Evolutionary conservation across 2,888 invertebrate species (phyloP).

Genomic region (Pantelozetes paolii): DNA sequence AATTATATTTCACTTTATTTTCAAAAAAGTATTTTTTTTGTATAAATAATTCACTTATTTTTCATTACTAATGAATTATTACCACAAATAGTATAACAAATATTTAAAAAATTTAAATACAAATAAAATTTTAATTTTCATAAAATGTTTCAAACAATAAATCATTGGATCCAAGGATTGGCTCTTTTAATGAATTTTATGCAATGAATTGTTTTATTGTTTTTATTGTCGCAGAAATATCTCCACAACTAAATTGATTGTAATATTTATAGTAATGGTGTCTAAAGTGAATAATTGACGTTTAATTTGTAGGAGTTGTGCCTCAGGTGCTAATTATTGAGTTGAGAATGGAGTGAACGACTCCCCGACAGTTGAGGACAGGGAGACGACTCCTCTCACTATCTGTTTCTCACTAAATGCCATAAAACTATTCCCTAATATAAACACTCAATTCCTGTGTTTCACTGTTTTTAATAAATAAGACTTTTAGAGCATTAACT

Average conservation of each 20-base stretch:
- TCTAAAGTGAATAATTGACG: not conserved
- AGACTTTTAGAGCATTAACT: conserved; percentile 1
- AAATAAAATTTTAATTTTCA: not conserved
- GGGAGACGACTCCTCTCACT: not conserved
- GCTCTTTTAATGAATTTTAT: not conserved
- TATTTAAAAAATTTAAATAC: not conserved
- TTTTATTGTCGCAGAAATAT: not conserved
- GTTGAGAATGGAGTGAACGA: not conserved
- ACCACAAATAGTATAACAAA: not conserved
- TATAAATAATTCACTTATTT: too few species aligned
- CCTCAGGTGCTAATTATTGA: conserved; percentile 15
- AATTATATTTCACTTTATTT: not conserved
- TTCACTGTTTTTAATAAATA: conserved; percentile 4
- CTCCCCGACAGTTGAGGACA: not conserved
- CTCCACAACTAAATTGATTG: not conserved
- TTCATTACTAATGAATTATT: not conserved
- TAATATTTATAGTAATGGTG: not conserved
- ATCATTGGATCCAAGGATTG: not conserved
- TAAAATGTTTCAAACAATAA: not conserved
- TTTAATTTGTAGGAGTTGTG: conserved; percentile 6
- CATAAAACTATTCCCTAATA: not conserved
- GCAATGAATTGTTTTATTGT: not conserved
- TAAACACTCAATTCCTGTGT: not conserved
- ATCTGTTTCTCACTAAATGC: not conserved
- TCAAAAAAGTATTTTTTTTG: too few species aligned